These are phyloP conservation scores for Chionoecetes opilio DNA, from an alignment of 1,140 invertebrate species.

Conservation along the genomic window DNA sequence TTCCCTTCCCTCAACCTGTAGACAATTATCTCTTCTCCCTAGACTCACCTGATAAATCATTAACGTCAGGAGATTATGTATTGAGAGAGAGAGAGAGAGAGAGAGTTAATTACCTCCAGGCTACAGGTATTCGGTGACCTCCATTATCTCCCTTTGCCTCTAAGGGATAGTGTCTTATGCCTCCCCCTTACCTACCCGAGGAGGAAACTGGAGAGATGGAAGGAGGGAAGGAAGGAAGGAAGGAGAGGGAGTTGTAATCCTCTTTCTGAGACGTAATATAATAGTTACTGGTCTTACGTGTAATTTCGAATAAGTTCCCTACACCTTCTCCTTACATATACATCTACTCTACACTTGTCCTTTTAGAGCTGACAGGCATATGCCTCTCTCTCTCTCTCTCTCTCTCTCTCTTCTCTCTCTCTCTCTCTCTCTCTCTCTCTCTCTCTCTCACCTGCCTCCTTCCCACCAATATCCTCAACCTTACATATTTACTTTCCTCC, in stretches of 20 bases:
- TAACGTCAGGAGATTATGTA: background rate
- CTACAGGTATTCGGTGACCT: background rate
- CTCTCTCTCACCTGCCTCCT: too few species aligned
- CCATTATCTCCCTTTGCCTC: background rate
- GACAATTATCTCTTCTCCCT: too few species aligned
- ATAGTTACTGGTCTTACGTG: too few species aligned
- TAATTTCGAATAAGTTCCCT: too few species aligned
- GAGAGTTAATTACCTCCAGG: constrained; percentile 1
- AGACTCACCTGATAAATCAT: too few species aligned
- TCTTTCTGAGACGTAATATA: background rate
- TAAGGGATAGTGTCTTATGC: background rate
- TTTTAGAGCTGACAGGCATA: background rate
- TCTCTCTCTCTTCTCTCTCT: background rate
- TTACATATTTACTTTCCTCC: too few species aligned
- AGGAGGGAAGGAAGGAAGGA: background rate
- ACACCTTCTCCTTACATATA: too few species aligned
- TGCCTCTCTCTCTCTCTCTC: background rate
- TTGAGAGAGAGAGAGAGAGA: background rate
- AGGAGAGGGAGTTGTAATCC: background rate
- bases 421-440: background rate
- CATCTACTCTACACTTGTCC: background rate
- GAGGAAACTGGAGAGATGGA: background rate
- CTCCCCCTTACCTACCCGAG: too few species aligned
- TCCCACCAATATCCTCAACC: too few species aligned
- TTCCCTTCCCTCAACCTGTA: too few species aligned